Evolutionary conservation across 2,113 vertebrate genomes (phyloP).

Genomic region (Fulica atra): DNA sequence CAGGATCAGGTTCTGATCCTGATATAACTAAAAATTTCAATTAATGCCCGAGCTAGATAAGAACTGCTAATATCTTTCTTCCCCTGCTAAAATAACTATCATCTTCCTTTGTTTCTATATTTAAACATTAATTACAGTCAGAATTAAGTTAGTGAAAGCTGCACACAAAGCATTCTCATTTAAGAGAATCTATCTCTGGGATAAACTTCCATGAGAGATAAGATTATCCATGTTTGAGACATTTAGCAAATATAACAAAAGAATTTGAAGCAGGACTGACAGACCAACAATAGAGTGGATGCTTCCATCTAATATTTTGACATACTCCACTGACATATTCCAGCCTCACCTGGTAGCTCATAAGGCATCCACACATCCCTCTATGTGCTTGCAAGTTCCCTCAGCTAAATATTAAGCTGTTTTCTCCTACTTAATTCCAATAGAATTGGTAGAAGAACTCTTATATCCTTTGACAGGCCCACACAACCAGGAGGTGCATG

Average conservation of each 20-base stretch:
- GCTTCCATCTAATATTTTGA: neutral
- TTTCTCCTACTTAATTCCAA: neutral
- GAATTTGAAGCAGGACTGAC: neutral
- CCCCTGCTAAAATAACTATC: neutral
- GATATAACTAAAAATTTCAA: slow-evolving; percentile 21
- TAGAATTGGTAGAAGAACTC: neutral
- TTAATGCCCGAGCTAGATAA: slow-evolving; percentile 46
- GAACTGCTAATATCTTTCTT: slow-evolving; percentile 30
- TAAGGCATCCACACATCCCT: neutral
- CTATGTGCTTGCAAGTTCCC: neutral
- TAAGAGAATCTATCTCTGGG: neutral
- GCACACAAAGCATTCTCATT: slow-evolving; percentile 7
- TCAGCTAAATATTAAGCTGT: neutral
- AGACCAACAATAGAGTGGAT: neutral
- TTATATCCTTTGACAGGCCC: neutral
- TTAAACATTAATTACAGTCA: slow-evolving; percentile 51
- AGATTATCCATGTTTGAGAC: neutral
- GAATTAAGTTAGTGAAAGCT: slow-evolving; percentile 36
- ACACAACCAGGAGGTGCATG: neutral
- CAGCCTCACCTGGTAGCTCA: neutral
- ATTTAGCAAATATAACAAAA: neutral
- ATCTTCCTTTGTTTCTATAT: slow-evolving; percentile 59
- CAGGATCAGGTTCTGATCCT: neutral
- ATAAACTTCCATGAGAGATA: neutral
- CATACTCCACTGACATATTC: neutral